Percentiles rank a stretch among this genome's conserved stretches.
Evolutionary conservation across 2,888 invertebrate species (phyloP).

Genomic region (Ptilodon capucinus): DNA sequence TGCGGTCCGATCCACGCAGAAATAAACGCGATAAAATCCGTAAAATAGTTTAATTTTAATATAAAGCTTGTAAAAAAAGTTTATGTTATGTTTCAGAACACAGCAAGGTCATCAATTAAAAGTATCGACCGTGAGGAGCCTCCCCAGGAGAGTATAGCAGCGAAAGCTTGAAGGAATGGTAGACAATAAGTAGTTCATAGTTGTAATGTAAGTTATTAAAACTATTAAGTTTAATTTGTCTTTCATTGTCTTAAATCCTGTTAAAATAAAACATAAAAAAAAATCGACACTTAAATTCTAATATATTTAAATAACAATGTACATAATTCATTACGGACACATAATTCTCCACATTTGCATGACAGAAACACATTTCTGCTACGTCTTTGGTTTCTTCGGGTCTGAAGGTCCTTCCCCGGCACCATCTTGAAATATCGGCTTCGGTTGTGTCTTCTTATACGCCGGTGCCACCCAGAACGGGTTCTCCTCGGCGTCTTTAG

Average conservation of each 20-base stretch:
- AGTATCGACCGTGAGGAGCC: constrained; percentile 11
- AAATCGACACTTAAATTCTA: no score
- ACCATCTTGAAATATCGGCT: constrained; percentile 88
- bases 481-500: constrained; percentile 97
- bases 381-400: constrained; percentile 77
- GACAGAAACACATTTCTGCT: constrained; percentile 16
- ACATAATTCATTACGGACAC: constrained; percentile 2
- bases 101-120: constrained; percentile 81
- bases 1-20: no score
- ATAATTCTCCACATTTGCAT: constrained; percentile 4
- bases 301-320: neutral
- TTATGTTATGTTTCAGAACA: constrained; percentile 78
- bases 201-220: constrained; percentile 35
- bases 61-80: neutral
- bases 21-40: no score
- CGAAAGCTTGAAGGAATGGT: constrained; percentile 42
- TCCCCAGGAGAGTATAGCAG: constrained; percentile 41
- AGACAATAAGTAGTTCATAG: constrained; percentile 30
- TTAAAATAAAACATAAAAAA: no score
- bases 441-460: constrained; percentile 94
- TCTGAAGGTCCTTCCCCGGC: constrained; percentile 76
- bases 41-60: no score
- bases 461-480: constrained; percentile 98
- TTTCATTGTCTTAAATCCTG: no score
- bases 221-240: constrained; percentile 12